Evolutionary conservation across 2,113 vertebrate species (phyloP), one percentile per base, ranked within the genome.

Genomic region (Tychaedon coryphoeus): DNA sequence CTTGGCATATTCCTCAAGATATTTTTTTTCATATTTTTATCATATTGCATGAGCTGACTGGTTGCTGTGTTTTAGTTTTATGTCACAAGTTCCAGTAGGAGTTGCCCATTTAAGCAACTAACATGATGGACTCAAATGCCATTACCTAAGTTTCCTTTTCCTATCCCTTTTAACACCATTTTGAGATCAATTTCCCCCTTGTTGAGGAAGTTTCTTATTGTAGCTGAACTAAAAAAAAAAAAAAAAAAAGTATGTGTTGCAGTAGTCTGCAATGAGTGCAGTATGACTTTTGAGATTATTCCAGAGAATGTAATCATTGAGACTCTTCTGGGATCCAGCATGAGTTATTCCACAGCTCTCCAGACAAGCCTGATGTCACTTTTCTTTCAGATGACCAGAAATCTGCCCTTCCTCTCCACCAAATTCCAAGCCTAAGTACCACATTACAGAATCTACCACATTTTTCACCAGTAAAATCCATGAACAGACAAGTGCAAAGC

Each of bases 401-500:
- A 50, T 23, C 75, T 71, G 54, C 53, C 62, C 47, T 56, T 54
- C 16, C 25, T 64, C 42, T 73, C 90, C 65, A 78, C 57, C 87
- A 75, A 71, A 11, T n/a, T 51, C 67, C n/a, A 20, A 3, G 3
- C 16, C 0, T 5, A 33, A 50, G 18, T 9, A 33, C 45, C 24
- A 8, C 3, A 31, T 9, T 23, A 73, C 29, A 79, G 10, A 71
- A 77, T 13, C 28, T 23, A 58, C 40, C 54, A 40, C 12, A 23
- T 51, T 70, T 83, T 54, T 74, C 60, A 80, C 48, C 19, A 51
- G 34, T 36, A 28, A 95, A 92, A 96, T 42, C 31, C 94, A 96
- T 14, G n/a, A 90, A 33, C 65, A 72, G 80, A 87, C 78, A 53
- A 77, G 45, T 95, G 96, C 95, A 97, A 97, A 98, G 97, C 97